Base-by-base conservation (phyloP, 2,888 invertebrate species). In the Drosophila anomelani region DNA sequence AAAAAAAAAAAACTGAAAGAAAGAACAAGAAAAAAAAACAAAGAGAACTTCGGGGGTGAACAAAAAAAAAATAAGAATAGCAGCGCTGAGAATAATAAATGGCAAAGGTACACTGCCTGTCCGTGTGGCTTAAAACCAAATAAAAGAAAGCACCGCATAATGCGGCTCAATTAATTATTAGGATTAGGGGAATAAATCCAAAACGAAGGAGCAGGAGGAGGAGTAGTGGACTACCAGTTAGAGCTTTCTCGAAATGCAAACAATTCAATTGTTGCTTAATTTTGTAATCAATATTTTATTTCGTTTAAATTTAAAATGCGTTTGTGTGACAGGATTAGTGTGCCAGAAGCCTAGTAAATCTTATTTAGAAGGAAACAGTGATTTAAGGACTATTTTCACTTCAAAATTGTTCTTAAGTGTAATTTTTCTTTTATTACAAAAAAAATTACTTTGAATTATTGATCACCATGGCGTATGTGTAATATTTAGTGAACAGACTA, bases 91-190 rank as follows among this genome's bases (percentile, higher is more conserved):
- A 15, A 53, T 53, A 53, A 53, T 36, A 53, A 53, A 53, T 53
- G 23, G 51, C 34, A 23, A 34, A 53, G 51, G 51, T 20, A 51
- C 51, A 20, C 34, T 20, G 34, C 17, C 47, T 13, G 44, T 4
- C 47, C 29, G 29, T 29, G 47, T 47, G 51, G 51, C 51, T 53
- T 53, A 53, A 23, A 53, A 53, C 34, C 36, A 36, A 53, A 36
- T 53, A 15, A 53, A 53, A 23, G 23, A 23, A 53, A 53, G 51
- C 51, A 53, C 51, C 51, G 51, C 51, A 53, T 36, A 53, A 53
- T 23, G 51, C 34, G 51, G 51, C 51, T 53, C 51, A 53, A 53
- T 53, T 53, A 53, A 53, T 53, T 53, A 53, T 53, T 53, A 23
- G 51, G 51, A 53, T 53, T 53, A 23, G 34, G 51, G 15, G 36